Base-by-base conservation (phyloP, 2,888 invertebrate genomes). In the Punctoribates punctum region DNA sequence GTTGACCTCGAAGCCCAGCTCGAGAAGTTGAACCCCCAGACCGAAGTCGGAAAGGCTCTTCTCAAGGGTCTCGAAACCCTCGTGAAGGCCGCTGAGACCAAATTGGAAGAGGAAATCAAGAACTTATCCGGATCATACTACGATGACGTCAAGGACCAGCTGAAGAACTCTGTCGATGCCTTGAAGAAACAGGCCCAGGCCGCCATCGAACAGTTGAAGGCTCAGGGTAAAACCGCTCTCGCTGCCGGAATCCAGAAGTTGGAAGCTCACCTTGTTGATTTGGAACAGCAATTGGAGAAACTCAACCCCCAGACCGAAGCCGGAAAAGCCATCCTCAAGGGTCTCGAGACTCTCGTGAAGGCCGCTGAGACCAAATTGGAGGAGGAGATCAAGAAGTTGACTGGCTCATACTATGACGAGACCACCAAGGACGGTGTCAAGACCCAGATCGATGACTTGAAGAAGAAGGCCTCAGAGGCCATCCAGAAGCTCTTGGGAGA, bases 91-190 rank as follows among this genome's bases (percentile, higher is more conserved):
- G 38, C n/a, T 27, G 73, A 73, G 20, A 73, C 25, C n/a, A 73
- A 73, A 20, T 23, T 73, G 20, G 73, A 73, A n/a, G 38, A 34
- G n/a, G 54, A 73, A 67, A 20, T 73, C 23, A 23, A 73, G 38
- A 51, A 29, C 3, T 27, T 67, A 20, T 20, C 20, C 6, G 54
- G 54, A 3, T 8, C 54, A 20, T 54, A 20, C 25, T 5, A 20
- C 23, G 54, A 54, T 9, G 13, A 4, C 51, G 54, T 54, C 9
- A 54, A 54, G 23, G 54, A 54, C 11, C 6, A 20, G 3, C 54
- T 54, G 1, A 20, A 23, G 20, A n/a, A 9, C 5, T 20, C 8
- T 1, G 11, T 23, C 23, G 54, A 54, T 8, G 11, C 3, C 54
- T n/a, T 54, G 54, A 54, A 54, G 54, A 54, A 54, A 11, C 6